phyloP scores from a whole-genome alignment of 2,113 vertebrate genomes.

The Hippocampus guttulatus region DNA sequence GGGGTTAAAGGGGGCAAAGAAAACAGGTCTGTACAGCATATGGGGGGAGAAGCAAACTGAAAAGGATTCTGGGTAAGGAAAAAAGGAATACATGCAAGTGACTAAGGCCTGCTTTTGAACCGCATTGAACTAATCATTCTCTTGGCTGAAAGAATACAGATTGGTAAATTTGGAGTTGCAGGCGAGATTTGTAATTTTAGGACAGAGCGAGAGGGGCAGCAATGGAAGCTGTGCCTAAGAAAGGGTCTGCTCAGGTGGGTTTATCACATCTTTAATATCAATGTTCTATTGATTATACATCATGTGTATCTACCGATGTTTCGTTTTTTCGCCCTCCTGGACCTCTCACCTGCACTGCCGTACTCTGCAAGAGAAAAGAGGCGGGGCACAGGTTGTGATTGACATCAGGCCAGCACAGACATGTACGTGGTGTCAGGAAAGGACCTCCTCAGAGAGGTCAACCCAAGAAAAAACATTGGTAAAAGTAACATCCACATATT shows the following conservation, averaged over 20 bases:
- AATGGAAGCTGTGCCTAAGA: constrained; percentile 63
- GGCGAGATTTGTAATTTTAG: constrained; percentile 54
- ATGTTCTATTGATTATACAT: constrained; percentile 60
- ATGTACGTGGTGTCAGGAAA: constrained; percentile 59
- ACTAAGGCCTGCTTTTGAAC: constrained; percentile 66
- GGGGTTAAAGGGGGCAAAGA: constrained; percentile 23
- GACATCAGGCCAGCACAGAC: constrained; percentile 77
- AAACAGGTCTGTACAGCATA: constrained; percentile 58
- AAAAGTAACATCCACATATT: constrained; percentile 17
- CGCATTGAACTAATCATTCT: constrained; percentile 23
- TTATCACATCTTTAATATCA: constrained; percentile 34
- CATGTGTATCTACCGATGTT: constrained; percentile 79
- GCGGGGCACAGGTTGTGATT: constrained; percentile 72
- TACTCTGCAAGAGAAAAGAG: constrained; percentile 82
- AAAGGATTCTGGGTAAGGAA: constrained; percentile 52
- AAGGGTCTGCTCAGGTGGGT: constrained; percentile 55
- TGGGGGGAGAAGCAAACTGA: constrained; percentile 58
- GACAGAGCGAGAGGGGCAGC: constrained; percentile 63
- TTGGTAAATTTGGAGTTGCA: constrained; percentile 40
- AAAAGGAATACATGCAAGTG: constrained; percentile 72
- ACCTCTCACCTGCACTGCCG: constrained; percentile 81
- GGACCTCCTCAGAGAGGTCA: constrained; percentile 56
- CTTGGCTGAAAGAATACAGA: constrained; percentile 32
- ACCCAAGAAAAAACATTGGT: constrained; percentile 31
- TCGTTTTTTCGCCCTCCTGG: constrained; percentile 81